phyloP scores from a whole-genome alignment of 2,113 vertebrate species.

The Pantherophis guttatus region DNA sequence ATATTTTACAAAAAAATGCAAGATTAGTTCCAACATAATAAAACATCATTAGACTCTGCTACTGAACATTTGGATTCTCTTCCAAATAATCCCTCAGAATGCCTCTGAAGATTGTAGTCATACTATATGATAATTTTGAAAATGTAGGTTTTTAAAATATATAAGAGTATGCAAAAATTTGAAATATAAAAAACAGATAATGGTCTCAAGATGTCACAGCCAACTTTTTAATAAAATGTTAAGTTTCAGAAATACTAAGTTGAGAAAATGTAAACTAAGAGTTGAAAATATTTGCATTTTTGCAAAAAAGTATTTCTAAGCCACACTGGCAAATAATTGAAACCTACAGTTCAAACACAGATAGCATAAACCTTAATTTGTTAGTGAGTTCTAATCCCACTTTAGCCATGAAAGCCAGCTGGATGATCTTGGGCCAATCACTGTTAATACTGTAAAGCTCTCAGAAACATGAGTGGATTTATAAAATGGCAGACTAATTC shows the following conservation, averaged over 20 bases:
- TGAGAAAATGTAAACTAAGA: not conserved
- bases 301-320: not conserved
- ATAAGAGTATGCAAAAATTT: no score
- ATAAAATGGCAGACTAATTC: not conserved
- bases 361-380: not conserved
- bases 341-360: not conserved
- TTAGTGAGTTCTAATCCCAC: not conserved
- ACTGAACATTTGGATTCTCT: not conserved
- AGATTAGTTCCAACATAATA: not conserved
- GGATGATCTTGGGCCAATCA: not conserved
- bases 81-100: not conserved
- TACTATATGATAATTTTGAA: not conserved
- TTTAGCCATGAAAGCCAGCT: not conserved
- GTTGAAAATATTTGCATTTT: not conserved
- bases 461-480: not conserved
- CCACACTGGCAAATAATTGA: not conserved
- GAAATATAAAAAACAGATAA: no score
- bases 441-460: not conserved
- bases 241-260: not conserved
- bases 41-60: not conserved
- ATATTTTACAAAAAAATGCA: not conserved
- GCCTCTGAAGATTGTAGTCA: not conserved
- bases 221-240: not conserved
- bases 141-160: not conserved
- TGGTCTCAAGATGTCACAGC: no score